Evolutionary conservation across 1,140 invertebrate genomes (phyloP), one percentile per base, ranked within the genome.

Genomic region (Sarcophaga bullata): DNA sequence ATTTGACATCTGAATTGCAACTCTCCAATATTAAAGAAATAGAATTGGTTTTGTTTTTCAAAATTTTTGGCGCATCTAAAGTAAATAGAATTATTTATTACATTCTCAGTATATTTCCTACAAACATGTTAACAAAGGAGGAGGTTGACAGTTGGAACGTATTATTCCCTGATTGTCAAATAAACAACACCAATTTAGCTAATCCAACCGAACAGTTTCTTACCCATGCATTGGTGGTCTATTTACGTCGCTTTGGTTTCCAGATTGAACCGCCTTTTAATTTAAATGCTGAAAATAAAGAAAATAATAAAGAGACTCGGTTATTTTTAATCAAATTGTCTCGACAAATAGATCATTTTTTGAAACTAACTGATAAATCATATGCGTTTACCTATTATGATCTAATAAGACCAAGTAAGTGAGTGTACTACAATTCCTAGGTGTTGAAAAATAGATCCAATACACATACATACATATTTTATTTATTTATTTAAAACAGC

Each of bases 301-400:
- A 68, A 19, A 75, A 87, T 19, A 78, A 73, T 7, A 83, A 85
- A 25, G 86, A 86, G 62, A 85, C 85, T 49, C 87, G 87, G 6
- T 25, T 85, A 0, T 88, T 88, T 80, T 78, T 88, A 0, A 76
- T 84, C 25, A 85, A 84, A 10, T 76, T 88, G 9, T 86, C 86
- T 76, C 86, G 86, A 0, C 87, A 87, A 83, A 84, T 88, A 9
- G 86, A 88, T 78, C 82, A 82, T 47, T 88, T 88, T 9, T 8
- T 88, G 4, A 85, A 86, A 54, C 84, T 87, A 25, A 84, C 84
- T 1, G 88, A 84, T 75, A 86, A 87, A 9, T 81, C 80, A 19
- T 86, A 85, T 68, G 84, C 84, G 0, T 88, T 85, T 37, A 84
- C 80, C 0, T 88, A 88, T 62, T 73, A 84, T 17, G 87, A 88